phyloP scores from a whole-genome alignment of 2,888 invertebrate genomes.

The Synergus umbraculus region DNA sequence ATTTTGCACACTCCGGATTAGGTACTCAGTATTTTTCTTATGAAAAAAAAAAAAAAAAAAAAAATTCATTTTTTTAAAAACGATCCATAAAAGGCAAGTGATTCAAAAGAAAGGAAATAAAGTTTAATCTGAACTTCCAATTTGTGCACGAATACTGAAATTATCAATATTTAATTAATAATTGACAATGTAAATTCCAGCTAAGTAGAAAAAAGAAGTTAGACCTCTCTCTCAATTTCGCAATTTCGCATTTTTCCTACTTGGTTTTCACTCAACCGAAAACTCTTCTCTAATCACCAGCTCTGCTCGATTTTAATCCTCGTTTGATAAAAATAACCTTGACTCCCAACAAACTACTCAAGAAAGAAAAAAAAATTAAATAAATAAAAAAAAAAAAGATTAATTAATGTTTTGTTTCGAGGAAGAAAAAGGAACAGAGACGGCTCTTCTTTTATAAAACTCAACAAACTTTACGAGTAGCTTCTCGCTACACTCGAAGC shows the following conservation, averaged over 20 bases:
- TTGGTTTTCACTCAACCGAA: neutral
- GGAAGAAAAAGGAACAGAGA: neutral
- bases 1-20: neutral
- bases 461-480: neutral
- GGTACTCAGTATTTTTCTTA: conserved; percentile 10
- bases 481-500: conserved; percentile 1
- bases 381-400: neutral
- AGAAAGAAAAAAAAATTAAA: neutral
- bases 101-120: neutral
- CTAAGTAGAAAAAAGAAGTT: conserved; percentile 15
- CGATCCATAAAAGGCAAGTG: neutral
- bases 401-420: neutral
- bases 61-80: neutral
- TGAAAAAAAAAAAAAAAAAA: neutral
- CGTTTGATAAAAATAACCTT: neutral
- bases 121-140: conserved; percentile 7
- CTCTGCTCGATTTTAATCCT: neutral
- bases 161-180: conserved; percentile 17
- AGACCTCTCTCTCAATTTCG: conserved; percentile 14
- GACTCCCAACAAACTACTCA: neutral
- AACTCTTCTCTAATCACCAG: neutral
- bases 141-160: conserved; percentile 7
- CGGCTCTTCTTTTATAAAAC: neutral
- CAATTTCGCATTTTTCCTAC: neutral
- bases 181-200: conserved; percentile 21